Evolutionary conservation across 2,888 invertebrate species (phyloP), one percentile per base, ranked within the genome.

Genomic region (Sthenelais limicola): DNA sequence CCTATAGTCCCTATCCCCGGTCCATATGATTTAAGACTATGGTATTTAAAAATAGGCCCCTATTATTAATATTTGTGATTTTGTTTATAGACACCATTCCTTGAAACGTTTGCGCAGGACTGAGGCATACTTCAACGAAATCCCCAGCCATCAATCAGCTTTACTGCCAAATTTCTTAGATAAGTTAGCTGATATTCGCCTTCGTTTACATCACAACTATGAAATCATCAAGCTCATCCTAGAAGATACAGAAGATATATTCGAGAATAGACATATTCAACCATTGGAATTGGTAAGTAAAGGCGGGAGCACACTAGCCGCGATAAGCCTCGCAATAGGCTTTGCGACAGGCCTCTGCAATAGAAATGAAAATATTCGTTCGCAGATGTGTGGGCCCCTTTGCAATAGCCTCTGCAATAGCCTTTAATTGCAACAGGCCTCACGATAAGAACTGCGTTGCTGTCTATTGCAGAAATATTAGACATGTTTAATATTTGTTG

Each of bases 191-290:
- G 91, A 91, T 72, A 91, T 97, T 68, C 92, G 93, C 82, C 90
- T 91, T 69, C 95, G 95, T 83, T 92, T 97, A 51, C 89, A 89
- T 43, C 93, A 94, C 78, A 92, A 93, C 79, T 89, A 89, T 74
- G 89, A 90, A 77, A 89, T 92, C 76, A 88, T 92, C 43, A 92
- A 93, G 74, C 87, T 92, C 30, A 93, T 96, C 51, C 91, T 94
- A 52, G 91, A 92, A 84, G 92, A 94, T 86, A 94, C 93, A n/a
- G 92, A 93, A 62, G 91, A 91, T 43, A 93, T 96, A 89, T 95
- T 96, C 86, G 94, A 94, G 86, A 96, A 95, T 85, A 92, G 83
- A 66, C 81, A 83, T 68, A 62, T 38, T 35, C n/a, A 32, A 15
- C 9, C 21, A 15, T n/a, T 62, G 49, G 21, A 5, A 5, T 49